phyloP scores from a whole-genome alignment of 1,140 invertebrate genomes.

The Drosophila grimshawi region DNA sequence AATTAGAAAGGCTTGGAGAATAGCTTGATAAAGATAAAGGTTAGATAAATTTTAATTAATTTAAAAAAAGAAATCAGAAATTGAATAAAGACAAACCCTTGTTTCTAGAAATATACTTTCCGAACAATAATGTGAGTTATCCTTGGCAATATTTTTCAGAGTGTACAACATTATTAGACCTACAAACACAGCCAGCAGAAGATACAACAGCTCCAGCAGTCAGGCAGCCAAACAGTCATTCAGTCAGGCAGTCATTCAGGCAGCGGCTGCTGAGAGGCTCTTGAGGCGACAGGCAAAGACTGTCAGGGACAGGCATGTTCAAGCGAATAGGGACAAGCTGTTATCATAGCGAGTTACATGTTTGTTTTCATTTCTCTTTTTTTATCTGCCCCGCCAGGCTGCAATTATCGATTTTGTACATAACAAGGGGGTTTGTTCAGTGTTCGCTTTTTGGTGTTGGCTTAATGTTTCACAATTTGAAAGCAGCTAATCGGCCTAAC shows the following conservation, averaged over 20 bases:
- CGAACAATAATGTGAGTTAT: too few species aligned
- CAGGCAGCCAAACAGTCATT: too few species aligned
- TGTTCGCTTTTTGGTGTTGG: slow-evolving; percentile 2
- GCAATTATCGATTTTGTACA: slow-evolving; percentile 71
- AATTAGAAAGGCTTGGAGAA: too few species aligned
- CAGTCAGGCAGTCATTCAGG: neutral
- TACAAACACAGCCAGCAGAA: slow-evolving; percentile 16
- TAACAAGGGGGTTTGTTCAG: slow-evolving; percentile 34
- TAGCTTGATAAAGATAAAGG: too few species aligned
- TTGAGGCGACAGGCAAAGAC: slow-evolving; percentile 19
- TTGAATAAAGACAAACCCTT: too few species aligned
- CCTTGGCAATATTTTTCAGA: too few species aligned
- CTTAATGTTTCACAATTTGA: slow-evolving; percentile 67
- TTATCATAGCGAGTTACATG: slow-evolving; percentile 54
- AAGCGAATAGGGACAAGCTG: slow-evolving; percentile 28
- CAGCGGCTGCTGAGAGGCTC: slow-evolving; percentile 37
- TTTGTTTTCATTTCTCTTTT: slow-evolving; percentile 43
- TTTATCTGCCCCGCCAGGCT: slow-evolving; percentile 55
- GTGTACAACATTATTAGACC: too few species aligned
- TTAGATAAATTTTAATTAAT: too few species aligned
- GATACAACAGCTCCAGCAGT: slow-evolving; percentile 6
- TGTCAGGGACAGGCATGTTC: slow-evolving; percentile 14
- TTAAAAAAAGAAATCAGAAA: too few species aligned
- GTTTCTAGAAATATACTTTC: too few species aligned
- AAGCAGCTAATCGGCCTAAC: slow-evolving; percentile 29